These are phyloP conservation scores for Drosophila atroscutellata DNA, from an alignment of 2,888 invertebrate genomes.

Conservation along the genomic window DNA sequence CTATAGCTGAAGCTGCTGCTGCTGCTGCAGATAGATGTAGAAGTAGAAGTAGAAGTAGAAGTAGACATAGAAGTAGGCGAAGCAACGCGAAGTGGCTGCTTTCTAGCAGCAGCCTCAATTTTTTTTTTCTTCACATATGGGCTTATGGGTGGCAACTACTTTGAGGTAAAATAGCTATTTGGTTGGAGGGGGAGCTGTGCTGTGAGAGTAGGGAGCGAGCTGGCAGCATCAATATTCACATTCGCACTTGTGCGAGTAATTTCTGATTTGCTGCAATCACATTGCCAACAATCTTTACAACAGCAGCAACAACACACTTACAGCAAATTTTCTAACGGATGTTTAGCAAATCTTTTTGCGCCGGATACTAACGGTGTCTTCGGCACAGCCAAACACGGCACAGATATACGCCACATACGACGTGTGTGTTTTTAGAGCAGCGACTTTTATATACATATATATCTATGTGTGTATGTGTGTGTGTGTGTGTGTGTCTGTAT, in stretches of 20 bases:
- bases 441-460: neutral
- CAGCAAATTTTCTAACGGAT: slow-evolving; percentile 70
- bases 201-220: neutral
- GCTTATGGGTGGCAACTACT: slow-evolving; percentile 36
- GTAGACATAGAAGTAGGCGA: slow-evolving; percentile 54
- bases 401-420: slow-evolving; percentile 3
- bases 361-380: slow-evolving; percentile 74
- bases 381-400: slow-evolving; percentile 34
- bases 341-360: slow-evolving; percentile 75
- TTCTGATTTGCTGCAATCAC: slow-evolving; percentile 78
- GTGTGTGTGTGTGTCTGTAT: slow-evolving; percentile 11
- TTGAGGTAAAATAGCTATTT: slow-evolving; percentile 6
- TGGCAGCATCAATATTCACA: slow-evolving; percentile 75
- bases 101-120: slow-evolving; percentile 6
- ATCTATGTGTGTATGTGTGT: neutral
- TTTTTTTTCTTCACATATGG: slow-evolving; percentile 7
- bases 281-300: slow-evolving; percentile 63
- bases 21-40: slow-evolving; percentile 8
- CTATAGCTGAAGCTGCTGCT: slow-evolving; percentile 4
- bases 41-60: neutral
- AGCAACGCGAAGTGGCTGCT: slow-evolving; percentile 73
- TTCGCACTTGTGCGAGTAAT: slow-evolving; percentile 80
- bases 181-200: neutral
- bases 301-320: slow-evolving; percentile 40
- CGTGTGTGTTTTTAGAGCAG: neutral